Evolutionary conservation across 2,113 vertebrate species (phyloP).

Genomic region (Semicossyphus pulcher): DNA sequence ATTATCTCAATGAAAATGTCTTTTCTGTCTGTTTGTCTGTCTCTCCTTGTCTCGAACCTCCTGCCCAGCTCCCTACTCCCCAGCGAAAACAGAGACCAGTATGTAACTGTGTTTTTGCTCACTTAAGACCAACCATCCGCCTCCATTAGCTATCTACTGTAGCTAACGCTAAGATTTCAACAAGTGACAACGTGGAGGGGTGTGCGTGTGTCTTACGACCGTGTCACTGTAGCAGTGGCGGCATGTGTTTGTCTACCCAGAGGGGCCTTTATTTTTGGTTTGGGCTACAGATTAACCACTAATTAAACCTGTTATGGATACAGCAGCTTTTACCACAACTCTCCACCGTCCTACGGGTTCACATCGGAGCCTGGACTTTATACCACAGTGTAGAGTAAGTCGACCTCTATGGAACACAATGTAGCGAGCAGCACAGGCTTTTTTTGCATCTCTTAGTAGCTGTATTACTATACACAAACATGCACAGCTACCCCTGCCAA

Average conservation of each 20-base stretch:
- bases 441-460: conserved; percentile 61
- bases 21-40: conserved; percentile 78
- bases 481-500: conserved; percentile 64
- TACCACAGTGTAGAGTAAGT: conserved; percentile 53
- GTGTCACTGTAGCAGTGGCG: conserved; percentile 83
- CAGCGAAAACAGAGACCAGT: conserved; percentile 83
- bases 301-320: conserved; percentile 68
- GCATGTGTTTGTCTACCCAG: conserved; percentile 70
- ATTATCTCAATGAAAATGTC: conserved; percentile 79
- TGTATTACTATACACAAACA: conserved; percentile 47
- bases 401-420: conserved; percentile 65
- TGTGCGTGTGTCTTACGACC: conserved; percentile 78
- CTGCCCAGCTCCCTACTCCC: conserved; percentile 45
- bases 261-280: conserved; percentile 76
- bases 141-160: conserved; percentile 67
- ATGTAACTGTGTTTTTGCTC: conserved; percentile 83
- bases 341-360: conserved; percentile 45
- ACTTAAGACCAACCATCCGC: conserved; percentile 75
- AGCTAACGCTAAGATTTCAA: conserved; percentile 60
- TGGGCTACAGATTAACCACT: conserved; percentile 64
- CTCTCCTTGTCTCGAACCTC: conserved; percentile 72
- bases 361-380: conserved; percentile 46
- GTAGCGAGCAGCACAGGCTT: conserved; percentile 75
- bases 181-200: conserved; percentile 46
- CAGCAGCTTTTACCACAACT: conserved; percentile 72